Evolutionary conservation across 2,113 vertebrate species (phyloP).

Genomic region (Chaenocephalus aceratus): DNA sequence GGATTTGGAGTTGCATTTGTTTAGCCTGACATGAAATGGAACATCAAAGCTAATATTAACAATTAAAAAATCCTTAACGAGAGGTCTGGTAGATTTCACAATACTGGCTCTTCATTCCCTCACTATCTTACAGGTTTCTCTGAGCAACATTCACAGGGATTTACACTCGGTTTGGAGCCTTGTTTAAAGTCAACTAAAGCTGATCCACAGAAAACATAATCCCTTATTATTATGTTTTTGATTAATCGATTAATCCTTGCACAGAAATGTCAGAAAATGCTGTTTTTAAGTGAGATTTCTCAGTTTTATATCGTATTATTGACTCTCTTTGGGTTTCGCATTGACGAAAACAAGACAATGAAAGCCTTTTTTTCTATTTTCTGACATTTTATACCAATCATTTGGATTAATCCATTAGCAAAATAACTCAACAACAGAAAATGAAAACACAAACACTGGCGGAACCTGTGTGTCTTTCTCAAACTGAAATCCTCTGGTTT

Average conservation of each 20-base stretch:
- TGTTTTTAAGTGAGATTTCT: too few relatives aligned
- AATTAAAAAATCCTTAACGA: constrained; percentile 23
- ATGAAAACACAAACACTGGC: constrained; percentile 17
- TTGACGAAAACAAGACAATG: too few relatives aligned
- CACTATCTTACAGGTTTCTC: constrained; percentile 34
- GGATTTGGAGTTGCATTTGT: constrained; percentile 3
- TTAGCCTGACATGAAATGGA: constrained; percentile 33
- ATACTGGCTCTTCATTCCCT: constrained; percentile 1
- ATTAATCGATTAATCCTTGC: too few relatives aligned
- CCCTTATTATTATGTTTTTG: too few relatives aligned
- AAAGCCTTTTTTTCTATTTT: too few relatives aligned
- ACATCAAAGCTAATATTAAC: constrained; percentile 51
- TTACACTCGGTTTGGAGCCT: constrained; percentile 40
- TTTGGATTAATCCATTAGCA: too few relatives aligned
- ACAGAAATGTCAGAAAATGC: too few relatives aligned
- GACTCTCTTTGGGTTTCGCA: too few relatives aligned
- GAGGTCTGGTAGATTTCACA: constrained; percentile 8
- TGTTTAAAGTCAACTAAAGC: constrained; percentile 24
- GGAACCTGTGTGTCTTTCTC: background rate
- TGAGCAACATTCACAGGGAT: constrained; percentile 34
- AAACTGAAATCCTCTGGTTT: constrained; percentile 9
- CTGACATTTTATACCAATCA: too few relatives aligned
- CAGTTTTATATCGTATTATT: too few relatives aligned
- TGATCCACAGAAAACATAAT: too few relatives aligned
- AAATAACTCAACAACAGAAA: constrained; percentile 17